Base-by-base conservation (phyloP, 2,797 vertebrate species). In the Helostoma temminkii region DNA sequence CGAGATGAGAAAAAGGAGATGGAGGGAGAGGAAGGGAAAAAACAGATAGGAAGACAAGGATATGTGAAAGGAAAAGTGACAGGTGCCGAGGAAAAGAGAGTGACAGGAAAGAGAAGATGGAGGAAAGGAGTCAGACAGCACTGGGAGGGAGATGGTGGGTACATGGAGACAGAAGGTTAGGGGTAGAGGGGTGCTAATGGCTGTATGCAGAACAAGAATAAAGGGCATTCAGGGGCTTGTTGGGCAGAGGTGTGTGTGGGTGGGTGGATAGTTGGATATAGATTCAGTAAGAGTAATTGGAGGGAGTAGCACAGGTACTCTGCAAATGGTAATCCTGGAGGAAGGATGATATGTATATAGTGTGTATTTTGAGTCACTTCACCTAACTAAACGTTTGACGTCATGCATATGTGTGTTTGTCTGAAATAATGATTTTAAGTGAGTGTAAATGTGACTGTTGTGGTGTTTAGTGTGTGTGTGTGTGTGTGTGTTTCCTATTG, bases 131-230 rank as follows among this genome's bases (percentile, higher is more conserved):
- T 43, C 59, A 84, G 73, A 64, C 64, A 75, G 69, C 49, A 39
- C 22, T 22, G 46, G 61, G 57, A 66, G 68, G 57, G 64, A 58
- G 57, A 59, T 26, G 19, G 69, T 60, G 65, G 80, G 30, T 60
- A 74, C 49, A 71, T 72, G 58, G 73, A 78, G 81, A 71, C 74
- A 81, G 81, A 81, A 83, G 81, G 66, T 82, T 66, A 84, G 85
- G 78, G 80, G 77, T 81, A 80, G 74, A 83, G 82, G 82, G 84
- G 79, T 80, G 81, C 77, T 91, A 89, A 92, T 91, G 74, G 78
- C 52, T 81, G 74, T 78, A 85, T 89, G 80, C 75, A 78, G 85
- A 85, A 71, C 72, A 73, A 87, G 78, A 66, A 49, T 60, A 63
- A 59, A 81, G 83, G 76, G 53, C 76, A 72, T 49, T 47, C 43